Evolutionary conservation across 2,113 vertebrate genomes (phyloP), one percentile per base, ranked within the genome.

Genomic region (Trochalopteron elliotii): DNA sequence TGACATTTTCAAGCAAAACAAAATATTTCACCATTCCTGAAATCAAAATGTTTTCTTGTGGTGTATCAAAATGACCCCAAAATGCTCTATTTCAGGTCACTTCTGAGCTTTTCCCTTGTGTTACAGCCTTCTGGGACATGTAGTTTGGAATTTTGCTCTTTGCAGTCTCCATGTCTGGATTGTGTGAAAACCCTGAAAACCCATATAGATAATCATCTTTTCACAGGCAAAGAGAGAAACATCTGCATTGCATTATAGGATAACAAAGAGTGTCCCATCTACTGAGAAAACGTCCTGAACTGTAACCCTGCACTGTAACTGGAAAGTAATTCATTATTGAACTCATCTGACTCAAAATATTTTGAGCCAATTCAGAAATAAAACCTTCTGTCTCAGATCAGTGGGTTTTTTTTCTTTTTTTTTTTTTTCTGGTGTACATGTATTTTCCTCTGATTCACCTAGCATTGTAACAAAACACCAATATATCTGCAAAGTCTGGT

Each of bases 1-100:
- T 91, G 89, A 96, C 93, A 96, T 94, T 95, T 95, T 91, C 69
- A 95, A 95, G 56, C 49, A 87, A 95, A 97, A 81, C 76, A 89
- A 93, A 93, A 83, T 72, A 81, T 94, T 96, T 96, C 89, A 75
- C 76, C 91, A 94, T 96, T 92, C 50, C 45, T 94, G 87, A 91
- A 94, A 92, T 89, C 47, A 87, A 92, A 91, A 92, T 82, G 37
- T 89, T 93, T 93, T 91, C 67, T 90, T 88, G 63, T 74, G 75
- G 53, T 94, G 23, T 83, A 35, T 80, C 83, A 74, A 82, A 84
- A 92, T 85, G 44, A 89, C 57, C 74, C 81, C n/a, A 53, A 89
- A 93, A 87, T 56, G 10, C 47, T 79, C 65, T 71, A 28, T 81
- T 90, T 89, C 67, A 42, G 72, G 64, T 45, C 45, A 50, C 5